Evolutionary conservation across 2,113 vertebrate genomes (phyloP).

Genomic region (Cathartes aura): DNA sequence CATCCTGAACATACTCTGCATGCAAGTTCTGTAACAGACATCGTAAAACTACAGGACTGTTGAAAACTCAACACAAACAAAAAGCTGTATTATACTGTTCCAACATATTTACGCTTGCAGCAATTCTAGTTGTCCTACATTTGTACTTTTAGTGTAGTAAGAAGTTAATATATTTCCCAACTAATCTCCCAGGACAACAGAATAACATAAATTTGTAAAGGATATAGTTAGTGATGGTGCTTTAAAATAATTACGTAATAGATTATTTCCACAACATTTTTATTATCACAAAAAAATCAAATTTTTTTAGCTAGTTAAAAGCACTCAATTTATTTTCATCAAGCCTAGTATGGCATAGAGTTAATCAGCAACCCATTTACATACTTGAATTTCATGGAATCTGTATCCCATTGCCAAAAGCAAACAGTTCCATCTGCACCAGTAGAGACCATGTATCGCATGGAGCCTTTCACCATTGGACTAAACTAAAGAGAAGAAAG

Average conservation of each 20-base stretch:
- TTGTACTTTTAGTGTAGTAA: neutral
- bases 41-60: neutral
- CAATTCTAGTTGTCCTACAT: neutral
- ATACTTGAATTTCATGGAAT: slow-evolving; percentile 91
- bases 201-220: neutral
- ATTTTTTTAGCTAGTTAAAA: neutral
- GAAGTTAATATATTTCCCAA: neutral
- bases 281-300: neutral
- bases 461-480: slow-evolving; percentile 91
- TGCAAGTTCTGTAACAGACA: neutral
- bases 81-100: neutral
- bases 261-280: neutral
- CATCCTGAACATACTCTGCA: neutral
- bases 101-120: neutral
- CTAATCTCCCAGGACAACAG: neutral
- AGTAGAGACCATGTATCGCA: slow-evolving; percentile 95
- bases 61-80: neutral
- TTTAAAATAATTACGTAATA: neutral
- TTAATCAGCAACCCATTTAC: slow-evolving; percentile 3
- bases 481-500: slow-evolving; percentile 84
- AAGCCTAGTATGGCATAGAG: neutral
- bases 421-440: slow-evolving; percentile 96
- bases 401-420: slow-evolving; percentile 96
- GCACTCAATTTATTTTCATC: neutral
- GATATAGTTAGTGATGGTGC: accelerated